Evolutionary conservation across 1,140 invertebrate species (phyloP), one percentile per base, ranked within the genome.

Genomic region (Holcopasites calliopsidis): DNA sequence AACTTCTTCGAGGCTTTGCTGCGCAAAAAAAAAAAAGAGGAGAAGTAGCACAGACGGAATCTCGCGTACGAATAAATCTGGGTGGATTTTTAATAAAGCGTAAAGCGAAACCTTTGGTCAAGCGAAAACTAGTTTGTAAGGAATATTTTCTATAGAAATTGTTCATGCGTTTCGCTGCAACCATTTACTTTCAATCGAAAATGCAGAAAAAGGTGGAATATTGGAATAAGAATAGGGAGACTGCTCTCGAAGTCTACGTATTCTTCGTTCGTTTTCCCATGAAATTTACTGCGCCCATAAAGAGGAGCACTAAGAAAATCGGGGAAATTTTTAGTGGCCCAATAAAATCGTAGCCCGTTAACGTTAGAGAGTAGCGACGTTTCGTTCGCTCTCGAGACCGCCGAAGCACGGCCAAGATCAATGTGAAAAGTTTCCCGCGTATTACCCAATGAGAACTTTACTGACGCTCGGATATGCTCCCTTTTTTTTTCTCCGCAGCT

Each of bases 1-100:
- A 69, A 55, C 71, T 74, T 42, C 38, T 55, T 50, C 38, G 3
- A 66, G 40, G 40, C 21, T 66, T 64, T 21, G 28, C 33, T 18
- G 18, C 11, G 33, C 3, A 13, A 11, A 4, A 18, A 21, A 50
- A 49, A 23, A 40, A 40, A n/a, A 47, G 23, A 35, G 23, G 0
- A 33, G 6, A 0, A 38, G 3, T 28, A 7, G 7, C 18, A 21
- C 18, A 6, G 28, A 35, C 11, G 18, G 2, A 40, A 26, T 4
- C 1, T 11, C 40, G 26, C 8, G 7, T 40, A 40, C 0, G 16
- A 10, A 1, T 1, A 16, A 1, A 18, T 6, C 13, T n/a, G 47
- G 21, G 26, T 35, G 26, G 31, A 49, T 66, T 66, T 50, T 38
- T 52, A 40, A 57, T 8, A 5, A 3, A n/a, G 21, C n/a, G n/a